phyloP scores from a whole-genome alignment of 2,113 vertebrate genomes.

The Cavia porcellus region DNA sequence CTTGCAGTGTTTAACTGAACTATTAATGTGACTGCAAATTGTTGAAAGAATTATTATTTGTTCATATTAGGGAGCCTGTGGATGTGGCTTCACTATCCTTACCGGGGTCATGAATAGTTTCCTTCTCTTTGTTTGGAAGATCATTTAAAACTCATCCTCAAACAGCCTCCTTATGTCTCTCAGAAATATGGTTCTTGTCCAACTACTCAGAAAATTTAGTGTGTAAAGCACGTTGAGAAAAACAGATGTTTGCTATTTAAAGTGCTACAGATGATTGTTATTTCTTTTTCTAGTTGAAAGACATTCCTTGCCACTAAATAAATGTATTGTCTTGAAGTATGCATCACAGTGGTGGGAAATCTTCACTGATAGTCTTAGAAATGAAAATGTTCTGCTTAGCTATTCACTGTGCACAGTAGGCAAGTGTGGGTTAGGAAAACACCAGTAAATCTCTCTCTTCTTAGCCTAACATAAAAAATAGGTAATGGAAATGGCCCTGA shows the following conservation, averaged over 20 bases:
- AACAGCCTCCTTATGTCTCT: constrained; percentile 79
- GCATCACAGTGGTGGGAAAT: not conserved
- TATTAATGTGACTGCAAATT: constrained; percentile 6
- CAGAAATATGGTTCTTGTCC: constrained; percentile 69
- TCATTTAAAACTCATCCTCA: constrained; percentile 75
- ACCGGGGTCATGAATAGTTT: constrained; percentile 57
- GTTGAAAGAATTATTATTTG: constrained; percentile 50
- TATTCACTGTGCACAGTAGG: constrained; percentile 63
- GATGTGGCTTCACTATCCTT: constrained; percentile 50
- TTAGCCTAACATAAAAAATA: constrained; percentile 61
- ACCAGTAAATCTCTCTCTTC: constrained; percentile 68
- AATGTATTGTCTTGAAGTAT: constrained; percentile 73
- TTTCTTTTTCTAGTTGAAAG: constrained; percentile 80
- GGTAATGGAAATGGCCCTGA: constrained; percentile 5
- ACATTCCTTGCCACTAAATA: constrained; percentile 65
- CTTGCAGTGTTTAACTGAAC: constrained; percentile 28
- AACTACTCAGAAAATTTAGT: constrained; percentile 80
- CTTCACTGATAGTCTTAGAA: constrained; percentile 50
- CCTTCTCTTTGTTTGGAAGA: constrained; percentile 67
- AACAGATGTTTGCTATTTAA: constrained; percentile 84
- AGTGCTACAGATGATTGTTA: constrained; percentile 74
- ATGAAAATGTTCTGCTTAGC: constrained; percentile 62
- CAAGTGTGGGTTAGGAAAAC: constrained; percentile 38
- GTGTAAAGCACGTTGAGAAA: constrained; percentile 73
- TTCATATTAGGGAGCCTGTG: not conserved